Evolutionary conservation across 2,113 vertebrate species (phyloP).

Genomic region (Diphyllodes magnificus): DNA sequence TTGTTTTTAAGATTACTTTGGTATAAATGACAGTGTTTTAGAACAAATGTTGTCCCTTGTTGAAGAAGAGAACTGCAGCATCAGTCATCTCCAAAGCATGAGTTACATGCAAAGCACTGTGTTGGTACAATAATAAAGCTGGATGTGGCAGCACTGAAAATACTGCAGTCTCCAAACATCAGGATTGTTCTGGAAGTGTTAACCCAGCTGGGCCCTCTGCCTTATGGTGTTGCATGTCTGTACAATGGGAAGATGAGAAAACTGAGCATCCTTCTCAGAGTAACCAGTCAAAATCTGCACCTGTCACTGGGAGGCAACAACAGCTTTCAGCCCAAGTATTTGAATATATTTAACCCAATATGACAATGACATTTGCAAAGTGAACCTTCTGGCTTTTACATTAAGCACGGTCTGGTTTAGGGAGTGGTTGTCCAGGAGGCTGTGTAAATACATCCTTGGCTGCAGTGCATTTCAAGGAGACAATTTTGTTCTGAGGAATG

Average conservation of each 20-base stretch:
- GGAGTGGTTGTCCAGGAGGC: neutral
- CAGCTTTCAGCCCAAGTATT: neutral
- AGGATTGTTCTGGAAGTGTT: neutral
- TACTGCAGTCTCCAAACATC: neutral
- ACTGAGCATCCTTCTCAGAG: neutral
- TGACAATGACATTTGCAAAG: neutral
- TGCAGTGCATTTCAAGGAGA: neutral
- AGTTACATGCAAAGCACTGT: neutral
- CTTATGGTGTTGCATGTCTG: neutral
- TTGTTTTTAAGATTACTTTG: slow-evolving; percentile 16
- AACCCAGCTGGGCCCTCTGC: neutral
- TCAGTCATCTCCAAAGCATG: neutral
- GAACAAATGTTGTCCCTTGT: slow-evolving; percentile 27
- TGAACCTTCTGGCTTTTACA: neutral
- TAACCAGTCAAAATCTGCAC: neutral
- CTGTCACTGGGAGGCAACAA: neutral
- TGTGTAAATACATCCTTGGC: neutral
- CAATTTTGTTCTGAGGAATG: neutral
- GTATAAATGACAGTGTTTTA: slow-evolving; percentile 22
- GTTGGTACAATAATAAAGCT: neutral
- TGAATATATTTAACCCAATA: neutral
- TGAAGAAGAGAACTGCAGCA: neutral
- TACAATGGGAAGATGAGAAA: neutral
- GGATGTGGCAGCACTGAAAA: slow-evolving; percentile 18
- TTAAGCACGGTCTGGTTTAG: neutral